Base-by-base conservation (phyloP, 1,140 invertebrate species). In the Gryllus bimaculatus region DNA sequence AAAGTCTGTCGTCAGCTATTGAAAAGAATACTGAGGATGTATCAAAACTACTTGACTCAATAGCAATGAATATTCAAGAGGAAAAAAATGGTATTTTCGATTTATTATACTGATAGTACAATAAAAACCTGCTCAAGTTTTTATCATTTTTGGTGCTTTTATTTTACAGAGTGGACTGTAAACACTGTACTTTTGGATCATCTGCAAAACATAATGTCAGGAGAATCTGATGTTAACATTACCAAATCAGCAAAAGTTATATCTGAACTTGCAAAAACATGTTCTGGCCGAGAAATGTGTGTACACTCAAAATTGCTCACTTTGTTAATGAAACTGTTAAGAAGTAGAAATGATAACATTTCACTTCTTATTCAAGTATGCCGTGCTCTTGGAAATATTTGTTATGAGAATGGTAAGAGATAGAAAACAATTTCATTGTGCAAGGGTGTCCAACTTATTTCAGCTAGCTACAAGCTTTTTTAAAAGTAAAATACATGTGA, bases 321-420 rank as follows among this genome's bases (percentile, higher is more conserved):
- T 74, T 86, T 85, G 49, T 86, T 93, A 74, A 83, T 92, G 48
- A 83, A 87, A 73, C 85, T 91, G 80, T 83, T 91, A 26, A 83
- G 87, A 21, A 73, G n/a, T 18, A 21, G 21, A 48, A 80, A 81
- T 39, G 74, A 81, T 78, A 80, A 81, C 78, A 84, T 89, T 79
- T 87, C 91, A 78, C 82, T 91, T 47, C 83, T 90, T 39, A 92
- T 90, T 79, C 94, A 96, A 83, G 89, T 90, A 21, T 93, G 93
- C 81, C 88, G 95, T 82, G 94, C 94, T 8, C 85, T 97, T 26
- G 95, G 94, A 75, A 97, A 97, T 85, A 92, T 96, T 82, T 96
- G 93, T 82, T 96, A 92, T 85, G 93, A 96, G 83, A 95, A 95
- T 88, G 92, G 95, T 89, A 88, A 87, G 82, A 89, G 39, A 3